Evolutionary conservation across 2,113 vertebrate species (phyloP), one percentile per base, ranked within the genome.

Genomic region (Astur gentilis): DNA sequence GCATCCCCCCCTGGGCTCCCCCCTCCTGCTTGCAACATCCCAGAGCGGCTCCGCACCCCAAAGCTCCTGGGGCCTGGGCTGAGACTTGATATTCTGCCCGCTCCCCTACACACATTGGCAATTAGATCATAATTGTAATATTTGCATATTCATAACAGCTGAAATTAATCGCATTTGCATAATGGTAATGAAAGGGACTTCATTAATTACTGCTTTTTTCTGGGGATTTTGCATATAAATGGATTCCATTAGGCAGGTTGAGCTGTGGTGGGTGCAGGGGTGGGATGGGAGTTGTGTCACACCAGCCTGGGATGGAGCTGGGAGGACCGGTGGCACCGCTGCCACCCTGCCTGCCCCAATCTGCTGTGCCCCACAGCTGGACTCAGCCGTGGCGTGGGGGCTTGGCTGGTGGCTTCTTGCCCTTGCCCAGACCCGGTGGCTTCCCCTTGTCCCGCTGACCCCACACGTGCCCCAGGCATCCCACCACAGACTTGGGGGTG

Each of bases 91-190:
- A 96, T 97, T 96, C 95, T 79, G 55, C 97, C 97, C 3, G 17
- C 64, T 97, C 88, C 92, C 91, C 89, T 92, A 94, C 90, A 86
- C 87, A 78, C 90, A 84, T 25, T 92, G 94, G 97, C 97, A 98
- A 97, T 98, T 97, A 97, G 92, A 94, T 91, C 91, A 95, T 97
- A 98, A 97, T 97, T 98, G 95, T 97, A 97, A 97, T 98, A 98
- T 98, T 98, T 98, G 97, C 98, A 98, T 98, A 98, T 98, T 97
- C 96, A 97, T 98, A 98, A 96, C 97, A 94, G 93, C 94, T 96
- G 97, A 98, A 98, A 98, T 98, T 97, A 98, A 98, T 97, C 89
- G 22, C 89, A 98, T 98, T 98, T 98, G 97, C 97, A 98, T 98
- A 98, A 98, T 96, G 97, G 97, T 97, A 97, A 98, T 98, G 97